Conservation (phyloP, 2,888 invertebrate species). For the Ypsolopha scabrella region DNA sequence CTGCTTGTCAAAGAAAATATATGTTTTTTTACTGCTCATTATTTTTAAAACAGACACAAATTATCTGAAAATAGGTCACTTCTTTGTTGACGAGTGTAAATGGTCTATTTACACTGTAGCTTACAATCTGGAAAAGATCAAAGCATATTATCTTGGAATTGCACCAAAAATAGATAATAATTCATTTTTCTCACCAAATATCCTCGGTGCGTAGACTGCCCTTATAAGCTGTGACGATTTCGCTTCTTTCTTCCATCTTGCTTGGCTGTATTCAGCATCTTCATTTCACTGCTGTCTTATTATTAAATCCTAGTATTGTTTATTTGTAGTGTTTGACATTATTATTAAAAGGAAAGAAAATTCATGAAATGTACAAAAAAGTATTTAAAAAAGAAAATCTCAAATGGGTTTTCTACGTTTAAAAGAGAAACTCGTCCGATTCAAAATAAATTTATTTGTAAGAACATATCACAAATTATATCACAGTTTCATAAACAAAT, state of each 20-base stretch:
- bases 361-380: too few relatives aligned
- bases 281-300: neutral
- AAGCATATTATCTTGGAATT: slow-evolving; percentile 47
- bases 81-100: neutral
- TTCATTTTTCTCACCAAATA: slow-evolving; percentile 2
- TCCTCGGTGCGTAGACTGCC: slow-evolving; percentile 16
- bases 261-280: neutral
- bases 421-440: too few relatives aligned
- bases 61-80: slow-evolving; percentile 1
- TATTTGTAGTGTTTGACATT: too few relatives aligned
- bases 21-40: too few relatives aligned
- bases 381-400: too few relatives aligned
- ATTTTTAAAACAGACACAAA: slow-evolving; percentile 2
- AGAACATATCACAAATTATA: too few relatives aligned
- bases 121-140: slow-evolving; percentile 54
- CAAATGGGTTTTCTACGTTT: too few relatives aligned
- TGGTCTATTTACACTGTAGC: slow-evolving; percentile 3
- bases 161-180: neutral
- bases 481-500: too few relatives aligned
- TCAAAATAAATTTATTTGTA: too few relatives aligned
- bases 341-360: too few relatives aligned
- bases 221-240: neutral
- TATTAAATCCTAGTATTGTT: neutral
- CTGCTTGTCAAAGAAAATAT: too few relatives aligned
- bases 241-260: neutral